These are phyloP conservation scores for Stegastes partitus DNA, from an alignment of 2,113 vertebrate species.

Conservation along the genomic window DNA sequence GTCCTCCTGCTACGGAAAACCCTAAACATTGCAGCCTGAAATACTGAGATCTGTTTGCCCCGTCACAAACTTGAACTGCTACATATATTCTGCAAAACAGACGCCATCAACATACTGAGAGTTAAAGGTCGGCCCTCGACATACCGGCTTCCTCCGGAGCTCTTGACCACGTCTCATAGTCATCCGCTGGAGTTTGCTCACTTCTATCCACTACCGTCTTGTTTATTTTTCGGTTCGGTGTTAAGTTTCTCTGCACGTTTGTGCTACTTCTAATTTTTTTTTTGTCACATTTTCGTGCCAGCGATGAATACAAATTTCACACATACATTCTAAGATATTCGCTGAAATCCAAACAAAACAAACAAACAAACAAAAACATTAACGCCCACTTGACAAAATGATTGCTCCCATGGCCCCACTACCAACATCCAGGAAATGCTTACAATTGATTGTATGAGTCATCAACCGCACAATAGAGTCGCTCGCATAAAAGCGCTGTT, in stretches of 20 bases:
- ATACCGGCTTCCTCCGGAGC: background rate
- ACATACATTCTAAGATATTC: conserved; percentile 35
- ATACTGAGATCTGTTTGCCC: too few species aligned
- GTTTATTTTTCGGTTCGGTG: background rate
- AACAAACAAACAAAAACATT: conserved; percentile 19
- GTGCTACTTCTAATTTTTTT: conserved; percentile 1
- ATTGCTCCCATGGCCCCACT: conserved; percentile 18
- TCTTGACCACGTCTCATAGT: background rate
- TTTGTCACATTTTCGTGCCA: background rate
- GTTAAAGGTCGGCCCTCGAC: too few species aligned
- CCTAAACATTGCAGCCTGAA: too few species aligned
- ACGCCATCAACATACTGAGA: too few species aligned
- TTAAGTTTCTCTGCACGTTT: background rate
- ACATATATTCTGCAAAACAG: too few species aligned
- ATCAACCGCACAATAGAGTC: background rate
- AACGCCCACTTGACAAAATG: conserved; percentile 45
- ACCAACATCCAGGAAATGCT: conserved; percentile 22
- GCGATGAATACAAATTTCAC: conserved; percentile 11
- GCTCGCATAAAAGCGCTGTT: conserved; percentile 8
- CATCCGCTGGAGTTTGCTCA: background rate
- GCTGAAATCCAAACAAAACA: background rate
- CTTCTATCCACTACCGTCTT: background rate
- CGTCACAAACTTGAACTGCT: too few species aligned
- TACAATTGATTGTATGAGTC: conserved; percentile 34
- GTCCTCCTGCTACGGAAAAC: too few species aligned